These are phyloP conservation scores for Benitochromis conjunctus DNA, from an alignment of 2,113 vertebrate species.

Conservation along the genomic window DNA sequence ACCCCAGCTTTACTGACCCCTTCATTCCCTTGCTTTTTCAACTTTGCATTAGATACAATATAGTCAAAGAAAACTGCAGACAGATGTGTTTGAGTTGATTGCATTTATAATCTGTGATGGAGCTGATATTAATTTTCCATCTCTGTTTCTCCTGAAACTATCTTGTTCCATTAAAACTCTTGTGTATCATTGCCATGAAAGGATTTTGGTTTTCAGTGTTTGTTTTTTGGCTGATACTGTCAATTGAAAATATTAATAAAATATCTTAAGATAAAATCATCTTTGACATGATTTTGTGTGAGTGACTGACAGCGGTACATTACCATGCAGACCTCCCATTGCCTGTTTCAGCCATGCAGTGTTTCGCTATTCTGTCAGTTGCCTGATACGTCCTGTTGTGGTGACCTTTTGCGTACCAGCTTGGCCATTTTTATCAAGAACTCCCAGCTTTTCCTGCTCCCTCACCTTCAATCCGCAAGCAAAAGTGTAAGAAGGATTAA, in stretches of 20 bases:
- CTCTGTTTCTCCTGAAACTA: slow-evolving; percentile 10
- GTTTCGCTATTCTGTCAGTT: background rate
- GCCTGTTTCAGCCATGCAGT: background rate
- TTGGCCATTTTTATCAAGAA: background rate
- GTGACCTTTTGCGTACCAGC: background rate
- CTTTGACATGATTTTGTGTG: background rate
- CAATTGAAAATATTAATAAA: slow-evolving; percentile 73
- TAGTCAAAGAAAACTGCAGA: slow-evolving; percentile 34
- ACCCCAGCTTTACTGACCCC: background rate
- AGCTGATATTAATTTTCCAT: slow-evolving; percentile 29
- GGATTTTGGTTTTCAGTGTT: slow-evolving; percentile 51
- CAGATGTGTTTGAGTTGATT: slow-evolving; percentile 34
- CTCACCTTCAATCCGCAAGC: background rate
- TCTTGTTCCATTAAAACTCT: slow-evolving; percentile 20
- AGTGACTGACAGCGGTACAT: background rate
- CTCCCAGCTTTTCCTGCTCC: background rate
- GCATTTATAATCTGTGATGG: slow-evolving; percentile 40
- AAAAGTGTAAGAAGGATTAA: slow-evolving; percentile 5
- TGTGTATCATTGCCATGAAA: slow-evolving; percentile 27
- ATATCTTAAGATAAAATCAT: slow-evolving; percentile 57
- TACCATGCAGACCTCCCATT: background rate
- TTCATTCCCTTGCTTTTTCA: slow-evolving; percentile 14
- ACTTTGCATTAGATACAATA: slow-evolving; percentile 42
- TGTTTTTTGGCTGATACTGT: slow-evolving; percentile 71
- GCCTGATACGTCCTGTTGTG: background rate